Conservation (phyloP, 92 coral and sea anemone genomes). For the Porites divaricata region DNA sequence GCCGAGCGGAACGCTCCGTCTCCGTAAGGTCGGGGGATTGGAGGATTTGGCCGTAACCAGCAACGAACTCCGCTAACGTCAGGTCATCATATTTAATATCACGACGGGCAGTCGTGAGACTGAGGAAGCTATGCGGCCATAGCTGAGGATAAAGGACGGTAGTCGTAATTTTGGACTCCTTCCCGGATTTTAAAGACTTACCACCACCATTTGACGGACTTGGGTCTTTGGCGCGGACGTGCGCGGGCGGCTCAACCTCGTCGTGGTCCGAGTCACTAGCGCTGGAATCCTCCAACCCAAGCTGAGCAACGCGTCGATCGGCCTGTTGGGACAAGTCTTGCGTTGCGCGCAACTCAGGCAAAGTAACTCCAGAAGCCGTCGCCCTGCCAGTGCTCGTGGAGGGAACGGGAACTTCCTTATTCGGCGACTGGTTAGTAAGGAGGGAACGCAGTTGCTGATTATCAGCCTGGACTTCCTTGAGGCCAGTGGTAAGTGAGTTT, state of each 20-base stretch:
- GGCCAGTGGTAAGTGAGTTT: too few species aligned
- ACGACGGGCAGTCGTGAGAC: constrained; percentile 14
- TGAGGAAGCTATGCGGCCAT: too few species aligned
- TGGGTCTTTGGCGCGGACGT: constrained; percentile 3
- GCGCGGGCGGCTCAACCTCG: constrained; percentile 16
- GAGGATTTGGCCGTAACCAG: constrained; percentile 47
- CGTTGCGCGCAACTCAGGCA: constrained; percentile 35
- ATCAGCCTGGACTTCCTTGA: too few species aligned
- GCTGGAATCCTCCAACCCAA: too few species aligned
- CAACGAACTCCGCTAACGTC: constrained; percentile 46
- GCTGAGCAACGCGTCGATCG: too few species aligned
- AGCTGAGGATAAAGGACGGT: constrained; percentile 45
- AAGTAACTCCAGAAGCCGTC: too few species aligned
- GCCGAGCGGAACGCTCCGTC: constrained; percentile 32
- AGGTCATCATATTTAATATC: constrained; percentile 34
- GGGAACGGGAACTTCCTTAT: too few species aligned
- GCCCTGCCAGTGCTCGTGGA: too few species aligned
- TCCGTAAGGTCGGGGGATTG: constrained; percentile 6
- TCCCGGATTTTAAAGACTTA: too few species aligned
- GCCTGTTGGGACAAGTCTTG: constrained; percentile 16
- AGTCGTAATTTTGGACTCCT: constrained; percentile 20
- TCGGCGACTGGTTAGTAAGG: too few species aligned
- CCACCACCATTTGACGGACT: constrained; percentile 13
- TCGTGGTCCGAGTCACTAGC: too few species aligned
- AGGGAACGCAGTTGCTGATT: too few species aligned